Evolutionary conservation across 2,797 vertebrate species (phyloP).

Genomic region (Squalus acanthias): DNA sequence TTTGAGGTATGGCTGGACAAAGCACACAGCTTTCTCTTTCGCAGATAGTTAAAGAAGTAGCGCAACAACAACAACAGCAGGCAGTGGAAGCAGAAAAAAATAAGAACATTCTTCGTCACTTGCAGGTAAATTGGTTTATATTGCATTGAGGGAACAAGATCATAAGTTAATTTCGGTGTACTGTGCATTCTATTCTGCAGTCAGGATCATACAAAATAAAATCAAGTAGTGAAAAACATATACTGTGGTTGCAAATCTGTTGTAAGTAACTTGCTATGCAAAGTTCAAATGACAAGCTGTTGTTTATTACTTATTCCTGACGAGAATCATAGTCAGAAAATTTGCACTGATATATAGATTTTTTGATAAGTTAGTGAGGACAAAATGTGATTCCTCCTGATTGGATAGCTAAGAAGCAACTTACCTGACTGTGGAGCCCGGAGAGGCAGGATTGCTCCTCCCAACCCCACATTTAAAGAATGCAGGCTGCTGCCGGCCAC

Average conservation of each 20-base stretch:
- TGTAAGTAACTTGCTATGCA: neutral
- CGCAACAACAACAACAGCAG: conserved; percentile 58
- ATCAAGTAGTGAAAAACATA: neutral
- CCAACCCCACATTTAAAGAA: neutral
- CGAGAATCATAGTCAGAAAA: neutral
- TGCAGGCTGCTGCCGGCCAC: too few species aligned
- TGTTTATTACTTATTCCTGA: neutral
- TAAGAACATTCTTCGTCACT: conserved; percentile 48
- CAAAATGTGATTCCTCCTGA: neutral
- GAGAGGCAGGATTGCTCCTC: neutral
- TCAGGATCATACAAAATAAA: neutral
- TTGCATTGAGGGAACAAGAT: neutral
- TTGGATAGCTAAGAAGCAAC: neutral
- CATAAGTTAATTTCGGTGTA: neutral
- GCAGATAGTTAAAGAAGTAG: conserved; percentile 55
- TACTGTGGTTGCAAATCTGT: neutral
- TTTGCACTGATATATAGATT: neutral
- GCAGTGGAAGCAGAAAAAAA: conserved; percentile 55
- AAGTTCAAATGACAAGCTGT: neutral
- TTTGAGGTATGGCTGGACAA: conserved; percentile 47
- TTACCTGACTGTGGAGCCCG: neutral
- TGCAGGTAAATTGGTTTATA: conserved; percentile 55
- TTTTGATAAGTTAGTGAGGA: neutral
- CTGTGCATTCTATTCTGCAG: neutral
- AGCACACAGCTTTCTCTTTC: conserved; percentile 46